Base-by-base conservation (phyloP, 35 echinoderm and acorn worm species). In the Patiria miniata region DNA sequence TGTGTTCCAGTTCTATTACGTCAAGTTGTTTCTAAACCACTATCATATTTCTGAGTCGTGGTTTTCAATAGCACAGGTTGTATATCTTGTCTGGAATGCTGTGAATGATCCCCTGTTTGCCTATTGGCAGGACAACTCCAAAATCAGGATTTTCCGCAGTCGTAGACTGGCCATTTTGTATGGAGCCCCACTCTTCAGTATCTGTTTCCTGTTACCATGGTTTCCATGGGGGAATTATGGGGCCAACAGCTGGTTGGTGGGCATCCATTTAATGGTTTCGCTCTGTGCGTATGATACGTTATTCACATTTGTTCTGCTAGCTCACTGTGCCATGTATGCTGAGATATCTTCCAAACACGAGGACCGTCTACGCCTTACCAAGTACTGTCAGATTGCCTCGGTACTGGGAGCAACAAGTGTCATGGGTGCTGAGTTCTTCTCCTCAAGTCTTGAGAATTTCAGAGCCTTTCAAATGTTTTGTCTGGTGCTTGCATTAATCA, bases 201-300 rank as follows among this genome's bases (percentile, higher is more conserved):
- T 95, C 17, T 84, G 85, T 69, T 95, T 95, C 57, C 54, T 95
- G 16, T 95, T 98, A 50, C 88, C 92, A n/a, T 98, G 95, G 95
- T 98, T 98, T 90, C 95, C 95, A 15, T 98, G 95, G 95, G 61
- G 89, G 47, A 47, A 91, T 40, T 94, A 94, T 38, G 68, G 50
- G 8, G 83, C 39, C 26, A 59, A 89, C 77, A 77, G 89, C n/a
- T 98, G 95, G 95, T 15, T 94, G 26, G 58, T 57, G 44, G 95
- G 95, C 1, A 37, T 98, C 0, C 95, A 98, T 80, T 51, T 98
- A 37, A 87, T 83, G 22, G 89, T 98, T 1, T 80, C 92, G 26
- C 56, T 98, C 2, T 94, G 89, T 65, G 94, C 85, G 40, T 98
- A 98, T 77, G 95, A 98, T 90, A 89, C 95, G 0, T 51, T 98